Conservation (phyloP, 2,888 invertebrate species). For the Alsophila aescularia region DNA sequence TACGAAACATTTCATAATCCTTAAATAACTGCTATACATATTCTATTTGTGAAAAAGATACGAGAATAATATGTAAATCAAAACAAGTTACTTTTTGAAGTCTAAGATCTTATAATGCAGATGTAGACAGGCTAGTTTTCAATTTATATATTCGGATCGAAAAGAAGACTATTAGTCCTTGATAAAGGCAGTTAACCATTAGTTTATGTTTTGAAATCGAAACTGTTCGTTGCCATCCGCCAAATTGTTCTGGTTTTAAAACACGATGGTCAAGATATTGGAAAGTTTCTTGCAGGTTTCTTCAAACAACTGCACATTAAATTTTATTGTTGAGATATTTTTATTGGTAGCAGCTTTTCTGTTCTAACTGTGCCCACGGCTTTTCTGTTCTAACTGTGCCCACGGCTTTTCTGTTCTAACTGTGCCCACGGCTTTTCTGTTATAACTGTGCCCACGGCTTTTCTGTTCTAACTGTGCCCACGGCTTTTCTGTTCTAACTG, state of each 20-base stretch:
- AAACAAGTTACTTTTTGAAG: not conserved
- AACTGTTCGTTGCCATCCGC: slow-evolving; percentile 2
- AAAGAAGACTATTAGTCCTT: not conserved
- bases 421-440: too few species aligned
- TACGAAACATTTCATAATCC: not conserved
- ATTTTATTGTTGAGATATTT: not conserved
- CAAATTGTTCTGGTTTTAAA: not conserved
- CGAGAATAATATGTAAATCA: not conserved
- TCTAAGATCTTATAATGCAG: not conserved
- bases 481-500: too few species aligned
- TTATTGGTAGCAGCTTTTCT: not conserved
- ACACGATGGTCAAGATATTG: not conserved
- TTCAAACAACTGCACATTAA: not conserved
- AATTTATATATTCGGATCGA: not conserved
- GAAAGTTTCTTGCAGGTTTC: not conserved
- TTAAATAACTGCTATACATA: not conserved
- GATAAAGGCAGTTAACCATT: slow-evolving; percentile 2
- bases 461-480: too few species aligned
- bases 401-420: too few species aligned
- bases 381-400: too few species aligned
- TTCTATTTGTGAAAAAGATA: not conserved
- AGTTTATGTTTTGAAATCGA: slow-evolving; percentile 10
- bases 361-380: too few species aligned
- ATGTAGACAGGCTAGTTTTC: not conserved
- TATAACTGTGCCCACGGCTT: too few species aligned